Base-by-base conservation (phyloP, 2,797 vertebrate species). In the Serranus cabrilla region DNA sequence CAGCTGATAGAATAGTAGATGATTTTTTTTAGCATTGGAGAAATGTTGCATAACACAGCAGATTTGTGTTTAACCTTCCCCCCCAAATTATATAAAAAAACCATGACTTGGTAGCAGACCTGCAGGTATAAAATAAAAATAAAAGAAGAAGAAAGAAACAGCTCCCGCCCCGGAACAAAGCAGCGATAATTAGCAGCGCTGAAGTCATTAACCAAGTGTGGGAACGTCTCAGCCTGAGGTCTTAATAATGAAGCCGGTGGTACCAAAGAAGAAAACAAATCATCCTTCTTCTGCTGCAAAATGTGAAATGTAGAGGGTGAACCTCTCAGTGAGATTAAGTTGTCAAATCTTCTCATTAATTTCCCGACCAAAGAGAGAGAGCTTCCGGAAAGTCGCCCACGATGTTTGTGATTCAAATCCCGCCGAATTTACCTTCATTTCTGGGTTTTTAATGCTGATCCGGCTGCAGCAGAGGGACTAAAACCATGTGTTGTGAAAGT, bases 191-290 rank as follows among this genome's bases (percentile, higher is more conserved):
- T 63, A 81, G 39, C 57, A 71, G 70, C 18, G 25, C 0, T 71
- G 18, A 71, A 74, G 78, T 77, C 47, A 74, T 67, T 77, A 74
- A 70, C 18, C 16, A 64, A 34, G 65, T 75, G 20, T 73, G 55
- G 23, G 37, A 76, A 42, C 60, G 51, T 57, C 12, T 70, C 20
- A 17, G 57, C 51, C 68, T 73, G 12, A 62, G 34, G 54, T 70
- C 14, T 45, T 14, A 67, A 34, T 34, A 34, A n/a, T n/a, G n/a
- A 71, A 37, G 31, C 18, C 37, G 20, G 18, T 52, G 39, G 68
- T 17, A 80, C 76, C 77, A 89, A 89, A 90, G 82, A 81, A 54
- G 16, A 82, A 74, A 81, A 64, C 57, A 68, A 58, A 63, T 79
- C 14, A 47, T 51, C 50, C 34, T 20, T 71, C 64, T 71, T 64